Base-by-base conservation (phyloP, 2,888 invertebrate genomes). In the Drosophila antonietae region DNA sequence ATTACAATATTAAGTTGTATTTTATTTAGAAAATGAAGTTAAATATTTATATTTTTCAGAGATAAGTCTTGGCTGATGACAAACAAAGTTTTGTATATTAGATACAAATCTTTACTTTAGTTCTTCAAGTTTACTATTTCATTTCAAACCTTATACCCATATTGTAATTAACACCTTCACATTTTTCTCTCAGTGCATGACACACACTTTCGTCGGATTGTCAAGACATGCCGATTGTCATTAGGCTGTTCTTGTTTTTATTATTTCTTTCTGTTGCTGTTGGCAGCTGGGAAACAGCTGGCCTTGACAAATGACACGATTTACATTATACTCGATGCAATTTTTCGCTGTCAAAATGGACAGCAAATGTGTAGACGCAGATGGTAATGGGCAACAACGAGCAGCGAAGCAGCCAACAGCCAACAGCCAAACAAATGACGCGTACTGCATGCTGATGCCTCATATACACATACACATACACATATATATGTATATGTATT, bases 261-360 rank as follows among this genome's bases (percentile, higher is more conserved):
- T 65, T 71, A 9, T 64, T 68, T 46, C 39, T 62, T 47, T 14
- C 55, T 49, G n/a, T 66, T 31, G 57, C 14, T 55, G 64, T 37
- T 67, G 68, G 39, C 59, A 67, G 73, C 63, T 61, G 49, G 64
- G 73, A 58, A 78, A 73, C 89, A 90, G 85, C 89, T 90, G 89
- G 76, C 80, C 81, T 81, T 90, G 90, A 90, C 90, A 90, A 90
- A 90, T 90, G 90, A 89, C 81, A 78, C 90, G 80, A 90, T 89
- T 90, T 89, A 90, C 90, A 90, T 86, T 82, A 88, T 75, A 80
- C 80, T 86, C 77, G 71, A 78, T 90, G 89, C 90, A 88, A 89
- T 89, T 89, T 90, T 84, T 89, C 83, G 68, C 73, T 81, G 89
- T 81, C 86, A 83, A 80, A 83, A 80, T 69, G 78, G 83, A 73